Evolutionary conservation across 2,113 vertebrate genomes (phyloP).

Genomic region (Echinops telfairi): DNA sequence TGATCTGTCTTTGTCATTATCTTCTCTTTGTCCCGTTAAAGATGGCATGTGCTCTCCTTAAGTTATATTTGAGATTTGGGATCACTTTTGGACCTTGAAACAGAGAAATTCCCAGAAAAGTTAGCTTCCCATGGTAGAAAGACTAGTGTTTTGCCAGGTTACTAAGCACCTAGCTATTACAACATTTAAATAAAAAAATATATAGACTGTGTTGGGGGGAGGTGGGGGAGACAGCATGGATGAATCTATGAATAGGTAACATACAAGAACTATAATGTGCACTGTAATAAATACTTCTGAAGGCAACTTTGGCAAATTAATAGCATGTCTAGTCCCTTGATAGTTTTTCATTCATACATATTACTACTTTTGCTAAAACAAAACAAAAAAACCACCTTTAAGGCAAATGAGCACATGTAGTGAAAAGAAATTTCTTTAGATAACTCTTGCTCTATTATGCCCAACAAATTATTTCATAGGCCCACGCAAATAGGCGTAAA

Average conservation of each 20-base stretch:
- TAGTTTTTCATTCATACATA: not conserved
- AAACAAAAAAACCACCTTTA: not conserved
- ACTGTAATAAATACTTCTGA: not conserved
- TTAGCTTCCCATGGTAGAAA: not conserved
- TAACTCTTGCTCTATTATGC: too few species aligned
- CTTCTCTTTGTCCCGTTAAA: too few species aligned
- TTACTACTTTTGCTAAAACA: not conserved
- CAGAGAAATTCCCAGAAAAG: not conserved
- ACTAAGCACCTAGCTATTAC: conserved; percentile 2
- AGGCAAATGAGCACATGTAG: not conserved
- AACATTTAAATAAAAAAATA: conserved; percentile 50
- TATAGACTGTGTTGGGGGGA: not conserved
- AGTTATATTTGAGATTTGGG: too few species aligned
- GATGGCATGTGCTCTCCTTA: too few species aligned
- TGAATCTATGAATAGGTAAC: not conserved
- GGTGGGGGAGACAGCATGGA: not conserved
- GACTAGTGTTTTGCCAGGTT: not conserved
- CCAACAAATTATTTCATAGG: too few species aligned
- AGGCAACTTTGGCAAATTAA: conserved; percentile 19
- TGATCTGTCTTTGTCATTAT: too few species aligned
- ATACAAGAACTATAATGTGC: not conserved
- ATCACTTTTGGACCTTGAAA: too few species aligned
- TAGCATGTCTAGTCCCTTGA: conserved; percentile 10
- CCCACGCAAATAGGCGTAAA: too few species aligned
- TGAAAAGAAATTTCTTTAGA: too few species aligned